These are phyloP conservation scores for Smutsia gigantea DNA, from an alignment of 2,797 vertebrate species.

Conservation along the genomic window DNA sequence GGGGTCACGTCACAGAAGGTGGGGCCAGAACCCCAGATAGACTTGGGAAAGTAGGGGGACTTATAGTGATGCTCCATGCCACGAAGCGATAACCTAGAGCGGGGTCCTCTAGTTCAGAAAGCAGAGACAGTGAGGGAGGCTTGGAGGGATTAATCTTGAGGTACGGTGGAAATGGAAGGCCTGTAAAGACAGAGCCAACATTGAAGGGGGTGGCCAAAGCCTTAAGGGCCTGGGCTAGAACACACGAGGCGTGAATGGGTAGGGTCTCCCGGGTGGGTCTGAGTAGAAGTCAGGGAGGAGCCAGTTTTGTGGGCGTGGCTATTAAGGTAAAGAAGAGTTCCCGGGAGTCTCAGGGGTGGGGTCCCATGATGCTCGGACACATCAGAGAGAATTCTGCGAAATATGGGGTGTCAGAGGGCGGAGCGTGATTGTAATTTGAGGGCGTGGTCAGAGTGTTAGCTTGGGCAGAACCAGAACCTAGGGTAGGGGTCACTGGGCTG, in stretches of 20 bases:
- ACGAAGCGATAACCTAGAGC: neutral
- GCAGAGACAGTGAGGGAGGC: neutral
- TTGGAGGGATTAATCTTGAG: neutral
- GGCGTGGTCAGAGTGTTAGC: neutral
- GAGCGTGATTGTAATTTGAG: neutral
- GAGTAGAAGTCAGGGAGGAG: neutral
- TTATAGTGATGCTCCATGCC: neutral
- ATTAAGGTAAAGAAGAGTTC: neutral
- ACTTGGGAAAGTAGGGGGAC: neutral
- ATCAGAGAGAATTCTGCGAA: neutral
- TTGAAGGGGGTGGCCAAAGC: neutral
- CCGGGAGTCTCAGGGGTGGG: neutral
- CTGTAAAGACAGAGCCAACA: neutral
- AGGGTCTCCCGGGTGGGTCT: accelerated
- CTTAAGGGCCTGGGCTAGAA: neutral
- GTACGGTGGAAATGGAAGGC: neutral
- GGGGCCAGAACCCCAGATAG: neutral
- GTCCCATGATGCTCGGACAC: neutral
- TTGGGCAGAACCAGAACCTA: no score
- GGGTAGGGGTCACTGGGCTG: neutral
- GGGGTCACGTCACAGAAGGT: neutral
- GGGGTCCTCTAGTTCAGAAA: neutral
- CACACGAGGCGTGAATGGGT: accelerated
- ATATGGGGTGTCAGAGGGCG: neutral
- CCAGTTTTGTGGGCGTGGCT: neutral